These are phyloP conservation scores for Heliconius nattereri DNA, from an alignment of 1,140 invertebrate species.

Conservation along the genomic window DNA sequence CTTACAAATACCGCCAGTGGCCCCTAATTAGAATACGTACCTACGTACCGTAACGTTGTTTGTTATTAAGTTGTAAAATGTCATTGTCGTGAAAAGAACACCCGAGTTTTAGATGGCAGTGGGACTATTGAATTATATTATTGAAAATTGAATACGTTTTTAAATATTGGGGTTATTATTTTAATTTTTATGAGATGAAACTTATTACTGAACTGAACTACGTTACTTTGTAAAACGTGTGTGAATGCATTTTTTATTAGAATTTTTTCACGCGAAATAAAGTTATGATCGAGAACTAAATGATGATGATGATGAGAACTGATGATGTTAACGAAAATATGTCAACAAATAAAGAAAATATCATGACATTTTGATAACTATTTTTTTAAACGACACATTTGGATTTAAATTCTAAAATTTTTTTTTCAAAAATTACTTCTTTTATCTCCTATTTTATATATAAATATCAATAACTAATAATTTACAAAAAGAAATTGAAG, in stretches of 20 bases:
- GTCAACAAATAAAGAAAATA: no score
- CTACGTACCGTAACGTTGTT: conserved; percentile 43
- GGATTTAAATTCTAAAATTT: no score
- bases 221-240: neutral
- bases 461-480: neutral
- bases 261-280: no score
- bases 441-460: no score
- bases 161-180: conserved; percentile 2
- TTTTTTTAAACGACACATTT: neutral
- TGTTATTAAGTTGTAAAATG: conserved; percentile 45
- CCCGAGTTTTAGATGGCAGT: conserved; percentile 22
- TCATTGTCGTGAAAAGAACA: conserved; percentile 39
- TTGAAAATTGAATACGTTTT: neutral
- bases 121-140: conserved; percentile 15
- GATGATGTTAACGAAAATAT: no score
- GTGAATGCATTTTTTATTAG: no score
- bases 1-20: conserved; percentile 57
- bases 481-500: neutral
- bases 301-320: no score
- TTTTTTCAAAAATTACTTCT: no score
- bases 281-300: no score
- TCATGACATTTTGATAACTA: neutral
- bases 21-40: conserved; percentile 60
- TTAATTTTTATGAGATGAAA: neutral
- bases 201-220: no score